phyloP scores from a whole-genome alignment of 2,113 vertebrate species.

The Catharus fuscescens region DNA sequence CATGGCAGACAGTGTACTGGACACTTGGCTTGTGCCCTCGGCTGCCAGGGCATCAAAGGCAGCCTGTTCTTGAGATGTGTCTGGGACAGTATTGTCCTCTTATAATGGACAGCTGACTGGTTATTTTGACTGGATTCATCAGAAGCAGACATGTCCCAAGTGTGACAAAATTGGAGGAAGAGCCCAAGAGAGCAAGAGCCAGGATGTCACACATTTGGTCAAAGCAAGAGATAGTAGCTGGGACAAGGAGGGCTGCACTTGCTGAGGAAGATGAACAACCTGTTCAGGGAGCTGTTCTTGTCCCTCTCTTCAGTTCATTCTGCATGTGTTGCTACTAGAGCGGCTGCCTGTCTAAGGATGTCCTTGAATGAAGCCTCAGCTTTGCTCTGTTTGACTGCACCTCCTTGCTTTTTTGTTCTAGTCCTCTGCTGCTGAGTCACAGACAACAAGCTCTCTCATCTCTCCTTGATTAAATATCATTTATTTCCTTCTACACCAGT shows the following conservation, averaged over 20 bases:
- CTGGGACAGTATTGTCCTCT: background rate
- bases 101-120: background rate
- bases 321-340: background rate
- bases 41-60: background rate
- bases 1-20: background rate
- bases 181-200: background rate
- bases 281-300: background rate
- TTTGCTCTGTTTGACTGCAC: background rate
- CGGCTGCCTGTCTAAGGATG: background rate
- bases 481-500: background rate
- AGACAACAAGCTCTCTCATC: background rate
- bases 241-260: background rate
- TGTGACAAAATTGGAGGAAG: background rate
- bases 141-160: background rate
- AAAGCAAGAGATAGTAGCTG: rapidly evolving
- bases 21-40: background rate
- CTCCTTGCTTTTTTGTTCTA: background rate
- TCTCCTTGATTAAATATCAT: background rate
- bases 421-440: background rate
- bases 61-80: background rate
- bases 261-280: background rate
- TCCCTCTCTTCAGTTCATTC: background rate
- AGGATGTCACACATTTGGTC: background rate
- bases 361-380: background rate
- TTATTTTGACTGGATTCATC: background rate